Conservation (phyloP, 2,888 invertebrate species). For the Galeruca laticollis region DNA sequence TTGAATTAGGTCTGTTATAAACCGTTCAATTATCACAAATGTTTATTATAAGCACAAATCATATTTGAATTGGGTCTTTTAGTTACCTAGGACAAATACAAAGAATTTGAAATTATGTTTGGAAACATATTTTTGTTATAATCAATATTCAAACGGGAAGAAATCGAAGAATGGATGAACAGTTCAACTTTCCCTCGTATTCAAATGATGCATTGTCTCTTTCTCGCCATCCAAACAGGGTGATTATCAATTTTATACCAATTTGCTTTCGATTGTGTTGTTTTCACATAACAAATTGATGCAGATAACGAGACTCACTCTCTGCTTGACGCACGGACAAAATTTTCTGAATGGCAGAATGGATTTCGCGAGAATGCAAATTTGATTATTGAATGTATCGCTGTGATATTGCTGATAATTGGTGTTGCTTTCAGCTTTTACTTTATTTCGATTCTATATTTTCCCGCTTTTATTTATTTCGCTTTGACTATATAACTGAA, state of each 20-base stretch:
- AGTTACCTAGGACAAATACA: too few relatives aligned
- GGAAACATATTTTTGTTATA: too few relatives aligned
- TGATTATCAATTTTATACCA: conserved; percentile 69
- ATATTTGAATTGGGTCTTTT: too few relatives aligned
- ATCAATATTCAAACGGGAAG: too few relatives aligned
- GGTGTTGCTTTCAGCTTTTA: neutral
- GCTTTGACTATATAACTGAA: too few relatives aligned
- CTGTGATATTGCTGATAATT: conserved; percentile 33
- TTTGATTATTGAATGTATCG: conserved; percentile 48
- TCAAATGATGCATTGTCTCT: conserved; percentile 40
- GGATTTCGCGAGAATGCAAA: conserved; percentile 50
- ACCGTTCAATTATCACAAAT: too few relatives aligned
- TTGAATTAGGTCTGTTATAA: too few relatives aligned
- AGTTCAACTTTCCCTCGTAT: neutral
- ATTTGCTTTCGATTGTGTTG: conserved; percentile 67
- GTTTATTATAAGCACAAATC: too few relatives aligned
- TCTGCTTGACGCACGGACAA: conserved; percentile 50
- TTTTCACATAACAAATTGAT: conserved; percentile 62
- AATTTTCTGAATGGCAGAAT: conserved; percentile 47
- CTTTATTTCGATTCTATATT: neutral
- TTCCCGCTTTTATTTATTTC: too few relatives aligned
- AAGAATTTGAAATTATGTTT: too few relatives aligned
- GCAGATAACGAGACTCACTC: conserved; percentile 54
- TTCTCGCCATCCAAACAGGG: conserved; percentile 59
- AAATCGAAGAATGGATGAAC: too few relatives aligned